Base-by-base conservation (phyloP, 2,113 vertebrate species). In the Gopherus evgoodei region DNA sequence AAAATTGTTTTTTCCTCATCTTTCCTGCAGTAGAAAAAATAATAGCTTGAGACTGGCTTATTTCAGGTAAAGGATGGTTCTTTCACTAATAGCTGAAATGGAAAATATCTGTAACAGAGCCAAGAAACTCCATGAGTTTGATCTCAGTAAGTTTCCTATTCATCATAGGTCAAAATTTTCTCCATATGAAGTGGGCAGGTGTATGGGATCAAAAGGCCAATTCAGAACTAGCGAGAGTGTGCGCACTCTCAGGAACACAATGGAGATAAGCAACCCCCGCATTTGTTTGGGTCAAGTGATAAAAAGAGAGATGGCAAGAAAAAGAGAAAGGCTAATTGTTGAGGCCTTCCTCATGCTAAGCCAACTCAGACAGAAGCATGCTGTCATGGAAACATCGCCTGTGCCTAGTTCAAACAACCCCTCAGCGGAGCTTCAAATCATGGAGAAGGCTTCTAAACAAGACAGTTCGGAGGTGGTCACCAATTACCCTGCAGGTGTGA, bases 271-370 rank as follows among this genome's bases (percentile, higher is more conserved):
- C 27, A 84, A 13, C 3, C 1, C 21, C 7, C 90, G 38, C 31
- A 17, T 25, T 52, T 17, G 89, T n/a, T 13, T 42, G 10, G 2
- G 5, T 13, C 1, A 0, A 81, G 25, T 31, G 11, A 16, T 11
- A 76, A 25, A 76, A 90, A 88, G 81, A 8, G 3, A 22, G n/a
- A 44, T 22, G 4, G 1, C 42, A 83, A 54, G 38, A n/a, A 79
- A 57, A 93, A 81, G 11, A 81, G 22, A 29, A 57, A 88, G 3
- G 3, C 2, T 31, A 86, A 53, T 22, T 42, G 69, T n/a, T 14
- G 0, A 2, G 8, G 10, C 62, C 52, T 81, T 81, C 50, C 35
- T 31, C 29, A 6, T 0, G 29, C 47, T 17, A 69, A 38, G 9
- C 31, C 10, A 19, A 5, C 50, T 52, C 50, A 81, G n/a, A 50